Conservation (phyloP, 2,797 vertebrate genomes). For the Pitangus sulphuratus region DNA sequence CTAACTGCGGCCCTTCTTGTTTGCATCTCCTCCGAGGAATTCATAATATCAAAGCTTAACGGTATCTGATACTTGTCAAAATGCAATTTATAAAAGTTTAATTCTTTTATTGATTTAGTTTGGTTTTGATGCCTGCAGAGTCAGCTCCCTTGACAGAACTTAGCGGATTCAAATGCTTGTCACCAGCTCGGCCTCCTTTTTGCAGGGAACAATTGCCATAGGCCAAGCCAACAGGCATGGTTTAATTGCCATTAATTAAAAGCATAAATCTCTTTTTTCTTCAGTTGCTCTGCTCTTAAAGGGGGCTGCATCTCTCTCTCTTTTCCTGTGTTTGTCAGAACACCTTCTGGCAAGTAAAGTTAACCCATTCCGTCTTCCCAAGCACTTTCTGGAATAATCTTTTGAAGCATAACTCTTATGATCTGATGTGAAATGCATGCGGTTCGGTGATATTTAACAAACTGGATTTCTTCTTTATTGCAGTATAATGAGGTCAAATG, state of each 20-base stretch:
- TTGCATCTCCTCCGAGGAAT: slow-evolving; percentile 98
- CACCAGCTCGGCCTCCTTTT: slow-evolving; percentile 98
- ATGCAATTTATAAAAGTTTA: slow-evolving; percentile 99
- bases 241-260: slow-evolving; percentile 99
- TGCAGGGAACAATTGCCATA: slow-evolving; percentile 98
- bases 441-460: slow-evolving; percentile 98
- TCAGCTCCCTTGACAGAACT: slow-evolving; percentile 99
- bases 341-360: slow-evolving; percentile 96
- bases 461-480: slow-evolving; percentile 98
- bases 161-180: slow-evolving; percentile 99
- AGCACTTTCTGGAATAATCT: slow-evolving; percentile 89
- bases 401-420: slow-evolving; percentile 91
- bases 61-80: slow-evolving; percentile 99
- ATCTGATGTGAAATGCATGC: slow-evolving; percentile 92
- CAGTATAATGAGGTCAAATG: slow-evolving; percentile 99
- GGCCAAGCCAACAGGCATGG: slow-evolving; percentile 99
- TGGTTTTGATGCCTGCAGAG: slow-evolving; percentile 99
- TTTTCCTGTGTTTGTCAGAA: slow-evolving; percentile 92
- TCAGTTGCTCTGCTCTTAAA: slow-evolving; percentile 97
- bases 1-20: slow-evolving; percentile 96
- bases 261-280: slow-evolving; percentile 99
- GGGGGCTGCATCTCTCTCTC: slow-evolving; percentile 89
- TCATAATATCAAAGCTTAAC: slow-evolving; percentile 98
- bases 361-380: slow-evolving; percentile 83
- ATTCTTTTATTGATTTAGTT: slow-evolving; percentile 99